Evolutionary conservation across 2,888 invertebrate genomes (phyloP).

Genomic region (Tribolium freemani): DNA sequence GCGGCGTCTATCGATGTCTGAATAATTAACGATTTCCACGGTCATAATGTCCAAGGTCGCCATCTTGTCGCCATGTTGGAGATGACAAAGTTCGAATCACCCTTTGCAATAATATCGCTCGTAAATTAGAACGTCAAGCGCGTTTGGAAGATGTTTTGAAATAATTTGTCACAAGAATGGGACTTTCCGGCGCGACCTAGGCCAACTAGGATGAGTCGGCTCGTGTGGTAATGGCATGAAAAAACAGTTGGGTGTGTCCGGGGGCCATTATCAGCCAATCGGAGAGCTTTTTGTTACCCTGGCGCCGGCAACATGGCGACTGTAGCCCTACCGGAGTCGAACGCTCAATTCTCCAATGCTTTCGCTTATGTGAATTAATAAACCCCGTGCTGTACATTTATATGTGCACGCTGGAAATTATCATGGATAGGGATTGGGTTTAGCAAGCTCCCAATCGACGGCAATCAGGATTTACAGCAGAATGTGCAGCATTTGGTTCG

Average conservation of each 20-base stretch:
- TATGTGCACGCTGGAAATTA: neutral
- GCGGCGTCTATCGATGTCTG: conserved; percentile 5
- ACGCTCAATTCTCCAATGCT: conserved; percentile 23
- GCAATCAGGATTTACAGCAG: no score
- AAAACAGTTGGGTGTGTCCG: conserved; percentile 43
- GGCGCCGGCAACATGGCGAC: conserved; percentile 43
- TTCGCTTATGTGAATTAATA: conserved; percentile 33
- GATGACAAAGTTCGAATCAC: neutral
- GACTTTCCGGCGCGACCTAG: conserved; percentile 40
- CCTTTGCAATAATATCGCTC: neutral
- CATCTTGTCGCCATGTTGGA: conserved; percentile 23
- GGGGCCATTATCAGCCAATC: conserved; percentile 41
- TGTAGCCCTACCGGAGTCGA: conserved; percentile 22
- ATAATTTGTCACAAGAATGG: conserved; percentile 26
- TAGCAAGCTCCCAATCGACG: neutral
- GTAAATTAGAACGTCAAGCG: neutral
- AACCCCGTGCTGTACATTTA: conserved; percentile 14
- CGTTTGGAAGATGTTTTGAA: conserved; percentile 9
- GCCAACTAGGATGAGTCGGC: conserved; percentile 44
- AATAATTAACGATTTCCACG: conserved; percentile 15
- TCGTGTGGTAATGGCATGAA: conserved; percentile 36
- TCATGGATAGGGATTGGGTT: neutral
- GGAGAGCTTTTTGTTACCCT: conserved; percentile 39
- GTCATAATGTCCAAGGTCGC: conserved; percentile 15
- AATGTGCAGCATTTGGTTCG: no score